Evolutionary conservation across 2,888 invertebrate species (phyloP), one percentile per base, ranked within the genome.

Genomic region (Gari tellinella): DNA sequence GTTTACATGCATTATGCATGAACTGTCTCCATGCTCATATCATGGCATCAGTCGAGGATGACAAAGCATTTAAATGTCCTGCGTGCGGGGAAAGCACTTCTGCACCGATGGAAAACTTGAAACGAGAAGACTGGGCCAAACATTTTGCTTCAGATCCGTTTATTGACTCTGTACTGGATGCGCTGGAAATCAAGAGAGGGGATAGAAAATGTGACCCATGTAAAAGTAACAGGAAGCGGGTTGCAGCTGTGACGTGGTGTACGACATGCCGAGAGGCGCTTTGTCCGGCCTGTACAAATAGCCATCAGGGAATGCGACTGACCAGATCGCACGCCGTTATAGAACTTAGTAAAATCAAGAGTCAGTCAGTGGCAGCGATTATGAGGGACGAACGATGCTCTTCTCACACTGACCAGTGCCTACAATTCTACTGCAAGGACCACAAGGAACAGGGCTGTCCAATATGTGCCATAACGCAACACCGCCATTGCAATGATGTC

Each of bases 171-270:
- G 64, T 80, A 14, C 61, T 76, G 38, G 70, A 76, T 38, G 72
- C 73, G 0, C 37, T 72, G 4, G 70, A 80, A 21, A 25, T 80
- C 17, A 66, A 70, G 26, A 53, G 55, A 46, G 75, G 72, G 15
- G 75, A 80, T 17, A 51, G 80, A 38, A 66, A 73, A 45, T 76
- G 80, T 26, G 80, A 80, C 40, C 75, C 80, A 1, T 80, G 80
- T 31, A 58, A 57, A 43, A 64, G 51, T 19, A 76, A 51, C 37
- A 43, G 57, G 37, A 76, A 73, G 17, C 57, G 61, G 23, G 25
- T 62, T 4, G 48, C 58, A 0, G 80, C 80, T 5, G 38, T 68
- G 14, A 67, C 52, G 41, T 80, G 80, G 80, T 80, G 80, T 57
- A 66, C 69, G 19, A 67, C 72, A 26, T 80, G 80, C 26, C 60